phyloP scores from a whole-genome alignment of 1,140 invertebrate species.

The Popillia japonica region DNA sequence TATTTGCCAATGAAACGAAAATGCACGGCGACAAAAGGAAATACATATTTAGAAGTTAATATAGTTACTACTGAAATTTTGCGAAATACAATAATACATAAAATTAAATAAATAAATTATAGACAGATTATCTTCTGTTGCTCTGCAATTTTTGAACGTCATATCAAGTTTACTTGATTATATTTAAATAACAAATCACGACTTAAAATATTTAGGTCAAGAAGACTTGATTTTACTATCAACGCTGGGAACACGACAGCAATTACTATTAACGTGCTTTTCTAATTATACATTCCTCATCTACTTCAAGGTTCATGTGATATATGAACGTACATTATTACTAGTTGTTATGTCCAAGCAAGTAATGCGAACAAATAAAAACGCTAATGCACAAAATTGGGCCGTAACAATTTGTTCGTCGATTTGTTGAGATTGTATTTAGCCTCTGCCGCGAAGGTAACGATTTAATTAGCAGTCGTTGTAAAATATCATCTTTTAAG shows the following conservation, averaged over 20 bases:
- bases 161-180: slow-evolving; percentile 17
- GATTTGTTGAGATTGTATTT: slow-evolving; percentile 10
- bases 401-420: neutral
- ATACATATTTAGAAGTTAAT: too few species aligned
- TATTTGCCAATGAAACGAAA: too few species aligned
- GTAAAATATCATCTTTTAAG: neutral
- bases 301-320: slow-evolving; percentile 29
- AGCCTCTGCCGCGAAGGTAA: neutral
- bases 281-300: slow-evolving; percentile 23
- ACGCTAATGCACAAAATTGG: neutral
- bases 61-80: too few species aligned
- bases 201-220: slow-evolving; percentile 12
- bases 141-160: neutral
- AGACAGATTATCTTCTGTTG: neutral
- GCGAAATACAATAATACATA: too few species aligned
- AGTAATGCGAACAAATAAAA: slow-evolving; percentile 29
- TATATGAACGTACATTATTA: neutral
- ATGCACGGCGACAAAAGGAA: too few species aligned
- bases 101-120: too few species aligned
- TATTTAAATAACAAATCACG: slow-evolving; percentile 25
- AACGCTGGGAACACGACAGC: slow-evolving; percentile 8
- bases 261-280: slow-evolving; percentile 25
- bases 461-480: neutral
- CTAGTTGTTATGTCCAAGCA: neutral
- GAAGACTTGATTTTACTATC: slow-evolving; percentile 30